Base-by-base conservation (phyloP, 2,888 invertebrate species). In the Volucella zonaria region DNA sequence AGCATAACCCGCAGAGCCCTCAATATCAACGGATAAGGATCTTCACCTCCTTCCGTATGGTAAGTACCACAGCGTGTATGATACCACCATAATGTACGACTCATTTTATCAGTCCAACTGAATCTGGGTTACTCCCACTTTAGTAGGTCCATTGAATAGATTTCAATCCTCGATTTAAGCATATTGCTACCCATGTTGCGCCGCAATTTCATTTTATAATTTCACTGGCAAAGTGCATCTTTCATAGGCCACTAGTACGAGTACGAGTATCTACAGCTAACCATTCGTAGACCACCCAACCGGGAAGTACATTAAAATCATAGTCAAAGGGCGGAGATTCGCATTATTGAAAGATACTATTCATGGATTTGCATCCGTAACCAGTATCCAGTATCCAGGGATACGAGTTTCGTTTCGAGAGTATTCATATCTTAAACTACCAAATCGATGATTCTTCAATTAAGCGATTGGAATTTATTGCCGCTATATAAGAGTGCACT, bases 381-480 rank as follows among this genome's bases (percentile, higher is more conserved):
- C 31, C 31, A 31, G 31, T 31, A 31, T 31, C 6, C 31, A 31
- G 1, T 31, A 31, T 31, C 31, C 31, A 31, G 31, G 6, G 31
- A 31, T 6, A 31, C 31, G 6, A 31, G 31, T 31, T 31, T 31
- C 31, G 6, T 6, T 31, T 31, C 31, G 31, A 6, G 4, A 0
- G 31, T 31, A 31, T 31, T 31, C 31, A 31, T 31, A 31, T 31
- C 31, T 31, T 31, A 67, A 80, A 31, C 49, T 8, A 18, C 52
- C 47, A 58, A 52, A 51, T 45, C 15, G 56, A 76, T 43, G 51
- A 11, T 56, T 62, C 75, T 76, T 68, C 76, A 77, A 81, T 81
- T 76, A 77, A 71, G 71, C 71, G 42, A 70, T 81, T 45, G 68
- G 31, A 66, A 76, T 76, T 76, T 81, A 76, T 81, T 76, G 76